These are phyloP conservation scores for Labeo catla DNA, from an alignment of 2,113 vertebrate genomes.

Conservation along the genomic window DNA sequence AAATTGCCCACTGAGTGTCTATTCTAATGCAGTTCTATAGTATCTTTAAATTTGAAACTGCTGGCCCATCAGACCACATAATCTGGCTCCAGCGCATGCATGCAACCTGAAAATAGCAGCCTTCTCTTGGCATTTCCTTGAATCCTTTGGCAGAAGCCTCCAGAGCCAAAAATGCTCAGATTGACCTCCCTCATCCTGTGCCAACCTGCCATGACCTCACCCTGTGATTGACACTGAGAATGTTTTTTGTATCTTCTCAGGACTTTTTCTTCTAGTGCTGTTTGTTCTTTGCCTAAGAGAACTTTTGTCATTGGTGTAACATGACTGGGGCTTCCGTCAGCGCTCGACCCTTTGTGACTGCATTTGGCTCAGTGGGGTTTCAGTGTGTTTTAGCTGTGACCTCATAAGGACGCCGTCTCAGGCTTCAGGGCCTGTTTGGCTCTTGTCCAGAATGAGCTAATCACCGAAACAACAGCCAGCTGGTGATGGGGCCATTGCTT, in stretches of 20 bases:
- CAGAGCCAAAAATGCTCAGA: slow-evolving; percentile 11
- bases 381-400: slow-evolving; percentile 59
- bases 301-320: slow-evolving; percentile 38
- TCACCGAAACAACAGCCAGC: slow-evolving; percentile 66
- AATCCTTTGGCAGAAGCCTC: slow-evolving; percentile 20
- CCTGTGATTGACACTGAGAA: slow-evolving; percentile 4
- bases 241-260: slow-evolving; percentile 28
- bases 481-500: slow-evolving; percentile 58
- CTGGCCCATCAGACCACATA: slow-evolving; percentile 13
- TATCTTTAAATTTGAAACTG: neutral
- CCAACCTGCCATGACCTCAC: slow-evolving; percentile 52
- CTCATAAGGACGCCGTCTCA: slow-evolving; percentile 58
- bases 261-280: neutral
- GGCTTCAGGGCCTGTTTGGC: slow-evolving; percentile 62
- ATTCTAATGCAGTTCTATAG: neutral
- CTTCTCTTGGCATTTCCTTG: neutral
- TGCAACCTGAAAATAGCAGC: slow-evolving; percentile 47
- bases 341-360: neutral
- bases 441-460: slow-evolving; percentile 72
- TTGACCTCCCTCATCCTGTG: neutral
- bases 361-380: slow-evolving; percentile 3
- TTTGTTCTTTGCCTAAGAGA: neutral
- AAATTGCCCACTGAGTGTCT: neutral
- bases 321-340: slow-evolving; percentile 50
- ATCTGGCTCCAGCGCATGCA: slow-evolving; percentile 33